Evolutionary conservation across 2,113 vertebrate genomes (phyloP).

Genomic region (Pagrus major): DNA sequence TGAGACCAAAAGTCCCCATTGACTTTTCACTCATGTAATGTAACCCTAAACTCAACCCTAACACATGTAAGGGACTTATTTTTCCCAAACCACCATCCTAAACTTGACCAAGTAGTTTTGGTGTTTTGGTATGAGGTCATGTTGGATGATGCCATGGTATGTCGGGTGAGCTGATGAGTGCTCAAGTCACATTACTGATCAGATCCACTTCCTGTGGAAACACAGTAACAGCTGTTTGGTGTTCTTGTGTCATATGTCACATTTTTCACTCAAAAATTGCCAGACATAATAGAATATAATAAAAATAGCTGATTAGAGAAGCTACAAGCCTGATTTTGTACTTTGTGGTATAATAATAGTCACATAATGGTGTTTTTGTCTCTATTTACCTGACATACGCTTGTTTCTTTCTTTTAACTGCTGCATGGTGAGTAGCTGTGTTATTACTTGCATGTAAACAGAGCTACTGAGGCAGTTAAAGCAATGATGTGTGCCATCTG

Average conservation of each 20-base stretch:
- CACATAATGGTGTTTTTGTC: neutral
- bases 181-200: neutral
- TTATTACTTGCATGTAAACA: neutral
- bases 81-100: too few species aligned
- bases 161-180: neutral
- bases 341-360: slow-evolving; percentile 15
- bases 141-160: neutral
- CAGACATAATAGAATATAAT: slow-evolving; percentile 12
- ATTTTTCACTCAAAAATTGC: slow-evolving; percentile 20
- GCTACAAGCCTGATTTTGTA: neutral
- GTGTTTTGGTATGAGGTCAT: too few species aligned
- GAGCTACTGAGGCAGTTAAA: slow-evolving; percentile 4
- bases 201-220: slow-evolving; percentile 18
- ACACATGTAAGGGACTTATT: too few species aligned
- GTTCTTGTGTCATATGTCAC: neutral
- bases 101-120: too few species aligned
- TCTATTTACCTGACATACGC: neutral
- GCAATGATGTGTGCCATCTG: slow-evolving; percentile 40
- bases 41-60: too few species aligned
- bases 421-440: neutral
- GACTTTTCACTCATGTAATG: too few species aligned
- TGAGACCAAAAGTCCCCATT: too few species aligned
- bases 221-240: neutral
- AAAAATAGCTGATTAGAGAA: neutral
- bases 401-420: neutral